phyloP scores from a whole-genome alignment of 2,888 invertebrate species.

The Phaonia tiefii region DNA sequence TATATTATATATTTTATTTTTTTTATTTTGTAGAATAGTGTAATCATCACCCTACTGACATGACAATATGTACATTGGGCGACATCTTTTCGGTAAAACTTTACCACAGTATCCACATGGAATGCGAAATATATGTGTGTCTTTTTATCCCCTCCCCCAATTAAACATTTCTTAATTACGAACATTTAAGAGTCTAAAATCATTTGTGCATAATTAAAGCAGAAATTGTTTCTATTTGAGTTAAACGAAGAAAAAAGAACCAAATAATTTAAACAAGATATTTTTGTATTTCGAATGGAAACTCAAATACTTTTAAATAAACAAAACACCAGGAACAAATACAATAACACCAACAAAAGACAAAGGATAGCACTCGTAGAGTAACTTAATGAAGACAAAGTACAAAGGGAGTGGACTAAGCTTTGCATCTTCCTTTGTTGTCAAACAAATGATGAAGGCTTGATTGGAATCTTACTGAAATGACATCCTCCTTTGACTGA shows the following conservation, averaged over 20 bases:
- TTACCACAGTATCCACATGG: too few species aligned
- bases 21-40: too few species aligned
- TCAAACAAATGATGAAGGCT: conserved; percentile 51
- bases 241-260: conserved; percentile 2
- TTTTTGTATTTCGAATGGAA: conserved; percentile 31
- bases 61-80: too few species aligned
- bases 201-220: conserved; percentile 36
- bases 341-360: conserved; percentile 31
- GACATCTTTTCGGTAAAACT: too few species aligned
- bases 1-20: too few species aligned
- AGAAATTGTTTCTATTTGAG: conserved; percentile 34
- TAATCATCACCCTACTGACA: too few species aligned
- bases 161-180: conserved; percentile 16
- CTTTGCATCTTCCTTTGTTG: conserved; percentile 33
- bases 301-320: conserved; percentile 30
- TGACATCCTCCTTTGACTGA: conserved; percentile 24
- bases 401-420: conserved; percentile 20
- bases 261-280: conserved; percentile 24
- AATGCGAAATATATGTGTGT: too few species aligned
- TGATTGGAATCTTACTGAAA: conserved; percentile 60
- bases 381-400: conserved; percentile 33
- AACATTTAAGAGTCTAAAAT: conserved; percentile 17
- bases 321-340: conserved; percentile 23
- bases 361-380: conserved; percentile 30
- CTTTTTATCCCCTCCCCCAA: background rate